A percentile compares a stretch with the other conserved stretches of the same genome.
Evolutionary conservation across 2,888 invertebrate genomes (phyloP).

Genomic region (Neuroscelio doddi): DNA sequence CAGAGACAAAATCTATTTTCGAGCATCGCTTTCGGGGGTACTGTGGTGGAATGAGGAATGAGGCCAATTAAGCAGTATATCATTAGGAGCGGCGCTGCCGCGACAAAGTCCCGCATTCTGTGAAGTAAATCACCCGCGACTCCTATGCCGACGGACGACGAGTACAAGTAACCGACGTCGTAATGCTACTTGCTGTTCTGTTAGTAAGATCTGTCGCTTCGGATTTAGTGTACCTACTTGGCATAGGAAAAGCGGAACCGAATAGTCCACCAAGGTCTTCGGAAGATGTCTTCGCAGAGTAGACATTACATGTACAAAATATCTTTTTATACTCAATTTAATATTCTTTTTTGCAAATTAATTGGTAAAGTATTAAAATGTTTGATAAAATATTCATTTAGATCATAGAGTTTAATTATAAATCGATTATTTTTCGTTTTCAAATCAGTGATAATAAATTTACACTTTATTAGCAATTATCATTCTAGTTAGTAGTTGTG

Average conservation of each 20-base stretch:
- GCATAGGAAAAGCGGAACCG: slow-evolving; percentile 35
- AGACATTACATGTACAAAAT: too few species aligned
- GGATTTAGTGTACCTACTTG: slow-evolving; percentile 39
- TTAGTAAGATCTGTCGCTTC: slow-evolving; percentile 22
- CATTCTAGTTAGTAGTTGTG: slow-evolving; percentile 23
- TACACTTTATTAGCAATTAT: slow-evolving; percentile 45
- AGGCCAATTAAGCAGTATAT: slow-evolving; percentile 69
- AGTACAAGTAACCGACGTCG: slow-evolving; percentile 19
- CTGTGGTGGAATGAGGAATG: slow-evolving; percentile 63
- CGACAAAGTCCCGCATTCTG: slow-evolving; percentile 63
- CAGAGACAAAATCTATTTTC: slow-evolving; percentile 58
- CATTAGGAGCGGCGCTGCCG: slow-evolving; percentile 62
- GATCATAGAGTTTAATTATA: too few species aligned
- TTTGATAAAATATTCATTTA: too few species aligned
- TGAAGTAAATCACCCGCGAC: slow-evolving; percentile 62
- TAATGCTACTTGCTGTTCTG: slow-evolving; percentile 24
- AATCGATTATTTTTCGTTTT: slow-evolving; percentile 24
- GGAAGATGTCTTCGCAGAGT: too few species aligned
- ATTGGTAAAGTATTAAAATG: too few species aligned
- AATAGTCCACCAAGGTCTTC: slow-evolving; percentile 28
- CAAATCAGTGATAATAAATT: slow-evolving; percentile 23
- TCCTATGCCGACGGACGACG: slow-evolving; percentile 44
- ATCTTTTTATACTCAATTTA: too few species aligned
- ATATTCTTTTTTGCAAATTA: too few species aligned
- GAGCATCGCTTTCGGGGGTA: slow-evolving; percentile 50